Percentiles rank a stretch among this genome's conserved stretches.
Evolutionary conservation across 2,888 invertebrate genomes (phyloP).

Genomic region (Melanostoma mellinum): DNA sequence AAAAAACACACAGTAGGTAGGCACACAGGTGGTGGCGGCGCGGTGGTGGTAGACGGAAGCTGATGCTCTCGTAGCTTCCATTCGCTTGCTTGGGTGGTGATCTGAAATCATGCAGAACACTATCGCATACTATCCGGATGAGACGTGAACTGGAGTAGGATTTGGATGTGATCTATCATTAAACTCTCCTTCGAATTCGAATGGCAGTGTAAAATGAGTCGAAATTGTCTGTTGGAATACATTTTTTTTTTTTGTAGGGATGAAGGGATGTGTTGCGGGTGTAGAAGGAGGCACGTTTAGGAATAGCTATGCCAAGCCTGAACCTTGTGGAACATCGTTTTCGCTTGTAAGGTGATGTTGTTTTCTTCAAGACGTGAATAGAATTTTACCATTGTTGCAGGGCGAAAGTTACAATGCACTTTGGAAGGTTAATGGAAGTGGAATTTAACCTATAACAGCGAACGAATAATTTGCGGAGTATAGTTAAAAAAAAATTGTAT

Average conservation of each 20-base stretch:
- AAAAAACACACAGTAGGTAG: neutral
- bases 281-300: neutral
- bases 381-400: slow-evolving; percentile 55
- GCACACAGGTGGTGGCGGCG: slow-evolving; percentile 11
- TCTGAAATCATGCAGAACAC: slow-evolving; percentile 72
- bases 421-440: neutral
- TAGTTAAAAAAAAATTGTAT: too few relatives aligned
- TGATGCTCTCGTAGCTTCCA: slow-evolving; percentile 49
- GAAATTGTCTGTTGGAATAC: slow-evolving; percentile 31
- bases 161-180: slow-evolving; percentile 67
- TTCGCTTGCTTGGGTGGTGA: slow-evolving; percentile 62
- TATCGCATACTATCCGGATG: slow-evolving; percentile 58
- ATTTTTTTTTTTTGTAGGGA: neutral
- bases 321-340: slow-evolving; percentile 58
- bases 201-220: slow-evolving; percentile 44
- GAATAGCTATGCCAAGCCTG: slow-evolving; percentile 29
- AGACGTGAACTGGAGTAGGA: slow-evolving; percentile 68
- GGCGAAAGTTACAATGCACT: slow-evolving; percentile 45
- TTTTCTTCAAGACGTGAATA: slow-evolving; percentile 55
- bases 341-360: slow-evolving; percentile 46
- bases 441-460: neutral
- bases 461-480: neutral
- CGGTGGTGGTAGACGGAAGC: slow-evolving; percentile 53
- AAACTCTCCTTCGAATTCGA: slow-evolving; percentile 28
- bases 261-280: neutral